Percentiles rank a stretch among this genome's conserved stretches.
phyloP scores from a whole-genome alignment of 1,140 invertebrate genomes.

The Neotoxoptera formosana region DNA sequence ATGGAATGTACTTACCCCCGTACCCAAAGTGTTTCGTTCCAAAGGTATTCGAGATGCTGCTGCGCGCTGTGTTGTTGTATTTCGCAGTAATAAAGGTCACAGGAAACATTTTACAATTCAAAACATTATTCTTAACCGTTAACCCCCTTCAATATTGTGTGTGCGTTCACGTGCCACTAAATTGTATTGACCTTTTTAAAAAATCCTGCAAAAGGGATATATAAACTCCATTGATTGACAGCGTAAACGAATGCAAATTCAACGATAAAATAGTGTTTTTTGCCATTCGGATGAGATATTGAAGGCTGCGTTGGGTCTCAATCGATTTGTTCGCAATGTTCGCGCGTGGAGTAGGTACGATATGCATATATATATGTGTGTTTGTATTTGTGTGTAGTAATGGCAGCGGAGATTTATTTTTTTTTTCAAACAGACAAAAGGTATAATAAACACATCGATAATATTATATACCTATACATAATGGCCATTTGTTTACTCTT shows the following conservation, averaged over 20 bases:
- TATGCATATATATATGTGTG: not conserved
- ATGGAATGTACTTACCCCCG: not conserved
- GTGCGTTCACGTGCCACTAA: not conserved
- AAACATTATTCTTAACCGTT: conserved; percentile 7
- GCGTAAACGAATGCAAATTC: not conserved
- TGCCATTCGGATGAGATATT: not conserved
- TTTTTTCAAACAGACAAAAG: not conserved
- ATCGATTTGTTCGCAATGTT: not conserved
- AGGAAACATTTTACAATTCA: not conserved
- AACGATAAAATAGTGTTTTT: not conserved
- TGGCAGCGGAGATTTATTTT: not conserved
- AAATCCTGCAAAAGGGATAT: not conserved
- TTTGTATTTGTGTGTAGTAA: too few relatives aligned
- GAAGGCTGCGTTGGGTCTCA: not conserved
- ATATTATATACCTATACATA: not conserved
- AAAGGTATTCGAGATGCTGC: conserved; percentile 9
- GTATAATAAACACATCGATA: not conserved
- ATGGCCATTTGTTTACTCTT: not conserved
- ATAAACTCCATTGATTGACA: conserved; percentile 5
- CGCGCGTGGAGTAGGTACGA: not conserved
- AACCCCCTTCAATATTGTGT: not conserved
- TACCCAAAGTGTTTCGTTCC: not conserved
- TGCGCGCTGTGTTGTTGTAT: not conserved
- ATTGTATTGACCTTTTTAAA: not conserved
- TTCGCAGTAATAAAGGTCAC: not conserved